phyloP scores from a whole-genome alignment of 1,140 invertebrate genomes.

The Bathynomus jamesi region DNA sequence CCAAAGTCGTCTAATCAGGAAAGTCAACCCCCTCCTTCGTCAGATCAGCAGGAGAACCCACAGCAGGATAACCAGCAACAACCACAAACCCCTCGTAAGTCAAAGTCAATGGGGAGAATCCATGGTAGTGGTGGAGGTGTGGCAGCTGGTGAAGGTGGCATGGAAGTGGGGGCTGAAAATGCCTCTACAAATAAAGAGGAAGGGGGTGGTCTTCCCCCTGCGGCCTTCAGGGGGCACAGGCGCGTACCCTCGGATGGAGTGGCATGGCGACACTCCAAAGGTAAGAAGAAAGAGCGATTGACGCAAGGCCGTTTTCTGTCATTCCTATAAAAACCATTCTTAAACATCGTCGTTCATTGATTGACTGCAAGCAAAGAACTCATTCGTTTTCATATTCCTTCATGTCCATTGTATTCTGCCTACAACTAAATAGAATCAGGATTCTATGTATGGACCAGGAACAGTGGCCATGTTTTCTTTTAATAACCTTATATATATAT shows the following conservation, averaged over 20 bases:
- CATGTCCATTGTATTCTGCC: too few species aligned
- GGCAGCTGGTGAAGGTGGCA: slow-evolving; percentile 11
- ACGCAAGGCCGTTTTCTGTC: too few species aligned
- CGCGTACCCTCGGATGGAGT: slow-evolving; percentile 36
- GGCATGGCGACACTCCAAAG: slow-evolving; percentile 36
- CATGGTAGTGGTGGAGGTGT: slow-evolving; percentile 30
- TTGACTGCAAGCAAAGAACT: neutral
- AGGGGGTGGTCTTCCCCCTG: slow-evolving; percentile 9
- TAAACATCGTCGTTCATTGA: neutral
- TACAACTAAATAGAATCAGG: too few species aligned
- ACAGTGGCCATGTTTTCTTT: neutral
- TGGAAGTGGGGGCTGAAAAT: slow-evolving; percentile 9
- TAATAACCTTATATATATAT: neutral
- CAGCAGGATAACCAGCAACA: slow-evolving; percentile 14
- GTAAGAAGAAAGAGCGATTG: too few species aligned
- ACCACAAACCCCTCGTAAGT: slow-evolving; percentile 37
- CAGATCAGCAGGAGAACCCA: neutral
- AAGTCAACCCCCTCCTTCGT: neutral
- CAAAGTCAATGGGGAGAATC: slow-evolving; percentile 38
- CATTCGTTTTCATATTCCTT: neutral
- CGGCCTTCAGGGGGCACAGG: slow-evolving; percentile 28
- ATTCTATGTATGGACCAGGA: too few species aligned
- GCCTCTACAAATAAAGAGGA: slow-evolving; percentile 7
- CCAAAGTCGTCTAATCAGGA: neutral
- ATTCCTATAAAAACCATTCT: neutral